Base-by-base conservation (phyloP, 2,797 vertebrate species). In the Hybognathus amarus region DNA sequence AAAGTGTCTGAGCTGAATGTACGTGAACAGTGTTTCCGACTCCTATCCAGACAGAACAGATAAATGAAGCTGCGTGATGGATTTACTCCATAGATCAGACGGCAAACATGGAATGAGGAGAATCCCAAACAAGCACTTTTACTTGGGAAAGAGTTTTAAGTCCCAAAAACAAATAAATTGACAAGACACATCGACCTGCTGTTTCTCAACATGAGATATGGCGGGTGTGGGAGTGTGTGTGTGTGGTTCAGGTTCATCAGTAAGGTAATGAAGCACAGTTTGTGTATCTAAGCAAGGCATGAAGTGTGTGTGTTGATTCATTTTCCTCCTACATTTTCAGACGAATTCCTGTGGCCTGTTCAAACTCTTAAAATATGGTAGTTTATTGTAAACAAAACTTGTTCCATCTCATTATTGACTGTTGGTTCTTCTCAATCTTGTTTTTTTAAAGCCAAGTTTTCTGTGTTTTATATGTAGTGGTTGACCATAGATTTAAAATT, bases 221-320 rank as follows among this genome's bases (percentile, higher is more conserved):
- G 64, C 77, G 77, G 85, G 86, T 89, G 88, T 86, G 89, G 85
- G 85, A 63, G 54, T 61, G 70, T 67, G 42, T 67, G 80, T 68
- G 50, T 47, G 45, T 56, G 73, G 73, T 83, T 77, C 63, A 69
- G 81, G 73, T 77, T 83, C 73, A 84, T 64, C 89, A 86, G 68
- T 92, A 87, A 92, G 87, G 87, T 90, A 92, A 92, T 93, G 90
- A 92, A 90, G 91, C 91, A 87, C 54, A 80, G 91, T 92, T 92
- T 92, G 89, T 87, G 79, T 84, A 78, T 77, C 56, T 84, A 91
- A 87, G 89, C 92, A 92, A 86, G 83, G 63, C 80, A 70, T 83
- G 76, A 82, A 78, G 2, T 67, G 24, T 61, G 22, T 73, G 75
- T 71, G 63, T 78, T 81, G 73, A 80, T 83, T 13, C 12, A 83